A percentile compares a stretch with the other conserved stretches of the same genome.
Conservation (phyloP, 2,888 invertebrate species). For the Chaitophorus viminalis region DNA sequence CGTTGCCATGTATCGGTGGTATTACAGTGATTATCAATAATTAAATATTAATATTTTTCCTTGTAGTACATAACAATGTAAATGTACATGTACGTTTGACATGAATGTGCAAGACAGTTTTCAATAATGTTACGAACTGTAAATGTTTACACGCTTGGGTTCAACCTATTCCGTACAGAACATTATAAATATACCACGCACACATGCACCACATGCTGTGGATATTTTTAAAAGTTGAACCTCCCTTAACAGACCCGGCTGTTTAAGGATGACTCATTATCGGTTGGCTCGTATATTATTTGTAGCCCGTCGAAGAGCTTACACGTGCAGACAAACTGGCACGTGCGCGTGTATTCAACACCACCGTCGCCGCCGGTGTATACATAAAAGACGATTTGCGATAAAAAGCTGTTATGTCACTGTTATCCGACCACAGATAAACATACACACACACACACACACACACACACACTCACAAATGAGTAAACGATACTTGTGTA, state of each 20-base stretch:
- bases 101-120: not conserved
- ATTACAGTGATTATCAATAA: no score
- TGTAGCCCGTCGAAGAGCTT: slow-evolving; percentile 48
- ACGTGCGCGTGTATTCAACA: slow-evolving; percentile 47
- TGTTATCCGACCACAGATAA: slow-evolving; percentile 48
- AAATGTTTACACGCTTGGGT: not conserved
- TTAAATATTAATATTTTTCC: no score
- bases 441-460: slow-evolving; percentile 14
- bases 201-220: not conserved
- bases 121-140: not conserved
- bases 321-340: slow-evolving; percentile 59
- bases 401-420: slow-evolving; percentile 52
- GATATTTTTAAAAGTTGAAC: slow-evolving; percentile 45
- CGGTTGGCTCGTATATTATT: slow-evolving; percentile 47
- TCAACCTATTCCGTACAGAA: not conserved
- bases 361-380: slow-evolving; percentile 17
- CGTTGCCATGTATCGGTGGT: no score
- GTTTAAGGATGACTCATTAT: slow-evolving; percentile 41
- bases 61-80: no score
- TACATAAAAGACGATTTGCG: slow-evolving; percentile 37
- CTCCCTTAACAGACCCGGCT: slow-evolving; percentile 8
- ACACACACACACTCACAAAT: slow-evolving; percentile 2
- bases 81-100: no score
- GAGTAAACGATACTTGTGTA: not conserved
- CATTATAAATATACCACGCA: not conserved